Evolutionary conservation across 2,113 vertebrate genomes (phyloP), one percentile per base, ranked within the genome.

Genomic region (Pelobates fuscus): DNA sequence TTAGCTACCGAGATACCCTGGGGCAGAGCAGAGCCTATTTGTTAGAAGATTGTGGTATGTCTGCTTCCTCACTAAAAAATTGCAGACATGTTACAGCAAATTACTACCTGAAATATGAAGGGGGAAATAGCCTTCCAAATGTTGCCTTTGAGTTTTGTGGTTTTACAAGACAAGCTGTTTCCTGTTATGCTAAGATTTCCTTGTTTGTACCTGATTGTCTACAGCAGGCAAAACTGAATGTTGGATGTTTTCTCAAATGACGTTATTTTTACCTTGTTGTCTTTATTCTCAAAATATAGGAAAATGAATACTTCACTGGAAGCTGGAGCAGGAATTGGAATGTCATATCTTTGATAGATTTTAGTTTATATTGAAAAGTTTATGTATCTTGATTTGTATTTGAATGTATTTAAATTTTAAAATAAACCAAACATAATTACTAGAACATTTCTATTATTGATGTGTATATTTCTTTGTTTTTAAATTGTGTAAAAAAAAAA

Each of bases 31-130:
- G 41, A 32, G 25, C 54, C 14, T 20, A 71, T 62, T 49, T 62
- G 69, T 30, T 30, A 23, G 69, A 49, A 41, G 25, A 21, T 21
- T 37, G 70, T n/a, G 11, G 17, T 23, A 17, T 14, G 57, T 55
- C 61, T 41, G 27, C n/a, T 25, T 29, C 23, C 20, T 26, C 25
- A 26, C 29, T 26, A 61, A 74, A 63, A 46, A 65, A 65, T 43
- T 43, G 11, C 17, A 66, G 71, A 49, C 71, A 66, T 20, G 44
- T 65, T 64, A 41, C 24, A 20, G 71, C 71, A 65, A 20, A 64
- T 46, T 29, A 30, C 70, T 32, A 15, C 26, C 26, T 32, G 10
- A 49, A 61, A 25, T 26, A 62, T 23, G 27, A 27, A 32, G 8
- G 20, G 37, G 14, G 32, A 18, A 21, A 26, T 15, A 5, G 5